These are phyloP conservation scores for Arenaria interpres DNA, from an alignment of 2,113 vertebrate species.

Conservation along the genomic window DNA sequence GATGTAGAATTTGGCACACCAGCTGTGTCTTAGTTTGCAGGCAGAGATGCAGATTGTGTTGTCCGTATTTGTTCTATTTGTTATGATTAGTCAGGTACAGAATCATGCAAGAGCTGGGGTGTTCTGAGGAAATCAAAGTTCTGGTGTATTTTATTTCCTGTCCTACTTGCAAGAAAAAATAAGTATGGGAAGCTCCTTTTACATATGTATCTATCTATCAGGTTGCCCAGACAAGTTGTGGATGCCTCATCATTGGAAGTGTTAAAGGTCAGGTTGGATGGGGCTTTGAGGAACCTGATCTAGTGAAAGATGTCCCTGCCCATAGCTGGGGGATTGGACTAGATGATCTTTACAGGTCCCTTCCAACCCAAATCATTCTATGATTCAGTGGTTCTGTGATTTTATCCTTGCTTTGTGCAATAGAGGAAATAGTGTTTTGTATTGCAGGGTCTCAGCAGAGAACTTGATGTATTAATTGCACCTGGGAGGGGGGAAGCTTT, in stretches of 20 bases:
- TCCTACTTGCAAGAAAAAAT: background rate
- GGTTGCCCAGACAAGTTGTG: background rate
- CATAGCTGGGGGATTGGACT: background rate
- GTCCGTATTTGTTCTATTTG: background rate
- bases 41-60: background rate
- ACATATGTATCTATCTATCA: accelerated
- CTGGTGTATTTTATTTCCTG: background rate
- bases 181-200: background rate
- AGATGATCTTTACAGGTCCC: background rate
- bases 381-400: background rate
- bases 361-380: background rate
- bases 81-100: background rate
- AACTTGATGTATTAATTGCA: background rate
- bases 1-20: background rate
- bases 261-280: background rate
- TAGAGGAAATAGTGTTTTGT: background rate
- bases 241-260: background rate
- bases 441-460: background rate
- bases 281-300: background rate
- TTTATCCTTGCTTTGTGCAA: background rate
- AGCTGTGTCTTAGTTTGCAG: background rate
- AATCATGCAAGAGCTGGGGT: background rate
- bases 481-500: background rate
- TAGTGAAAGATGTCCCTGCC: background rate
- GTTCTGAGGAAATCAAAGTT: background rate